These are phyloP conservation scores for Pyrocoelia pectoralis DNA, from an alignment of 2,888 invertebrate genomes.

Conservation along the genomic window DNA sequence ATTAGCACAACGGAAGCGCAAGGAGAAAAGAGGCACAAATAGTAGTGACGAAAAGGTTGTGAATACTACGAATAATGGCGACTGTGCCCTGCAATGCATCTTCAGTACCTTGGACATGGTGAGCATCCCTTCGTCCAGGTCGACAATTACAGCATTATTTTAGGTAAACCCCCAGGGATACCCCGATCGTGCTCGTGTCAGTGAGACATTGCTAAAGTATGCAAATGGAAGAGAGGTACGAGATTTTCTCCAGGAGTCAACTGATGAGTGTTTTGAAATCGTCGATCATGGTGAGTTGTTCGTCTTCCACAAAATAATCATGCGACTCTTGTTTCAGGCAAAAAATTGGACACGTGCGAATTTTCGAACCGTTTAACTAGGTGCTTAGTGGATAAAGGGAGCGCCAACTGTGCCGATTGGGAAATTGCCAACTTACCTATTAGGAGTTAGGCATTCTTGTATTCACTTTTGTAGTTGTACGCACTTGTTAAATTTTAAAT, in stretches of 20 bases:
- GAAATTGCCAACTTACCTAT: constrained; percentile 63
- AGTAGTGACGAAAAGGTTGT: neutral
- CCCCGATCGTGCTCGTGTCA: constrained; percentile 72
- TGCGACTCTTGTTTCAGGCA: constrained; percentile 57
- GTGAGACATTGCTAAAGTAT: constrained; percentile 68
- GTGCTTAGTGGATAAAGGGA: constrained; percentile 76
- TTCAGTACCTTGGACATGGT: constrained; percentile 75
- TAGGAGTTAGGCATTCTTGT: neutral
- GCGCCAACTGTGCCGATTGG: constrained; percentile 80
- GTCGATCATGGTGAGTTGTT: constrained; percentile 54
- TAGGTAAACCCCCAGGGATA: constrained; percentile 69
- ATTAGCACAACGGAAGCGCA: no score
- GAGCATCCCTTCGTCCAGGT: constrained; percentile 42
- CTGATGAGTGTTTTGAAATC: constrained; percentile 76
- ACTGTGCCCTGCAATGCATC: constrained; percentile 70
- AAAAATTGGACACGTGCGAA: constrained; percentile 68
- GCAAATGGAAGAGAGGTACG: constrained; percentile 69
- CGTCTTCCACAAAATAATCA: neutral
- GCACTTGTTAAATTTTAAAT: neutral
- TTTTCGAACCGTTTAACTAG: constrained; percentile 71
- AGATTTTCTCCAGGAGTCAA: constrained; percentile 75
- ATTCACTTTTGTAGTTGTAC: neutral
- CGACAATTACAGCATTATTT: constrained; percentile 12
- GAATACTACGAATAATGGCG: neutral
- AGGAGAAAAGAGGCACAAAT: neutral